These are phyloP conservation scores for Nilaparvata lugens DNA, from an alignment of 1,140 invertebrate genomes.

Conservation along the genomic window DNA sequence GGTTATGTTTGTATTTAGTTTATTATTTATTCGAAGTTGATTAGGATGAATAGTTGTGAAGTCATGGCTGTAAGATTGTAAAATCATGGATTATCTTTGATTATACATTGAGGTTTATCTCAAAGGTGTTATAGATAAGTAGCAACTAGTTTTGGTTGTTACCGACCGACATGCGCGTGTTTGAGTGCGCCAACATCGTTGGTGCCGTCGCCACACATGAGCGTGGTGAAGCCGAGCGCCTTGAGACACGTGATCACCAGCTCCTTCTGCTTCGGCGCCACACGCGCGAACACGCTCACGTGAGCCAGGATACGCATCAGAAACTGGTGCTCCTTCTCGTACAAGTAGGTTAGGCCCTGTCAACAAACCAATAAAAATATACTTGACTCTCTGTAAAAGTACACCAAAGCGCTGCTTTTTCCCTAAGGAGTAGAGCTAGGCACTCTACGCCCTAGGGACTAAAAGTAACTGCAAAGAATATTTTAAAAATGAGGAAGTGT, in stretches of 20 bases:
- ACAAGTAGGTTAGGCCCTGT: conserved; percentile 63
- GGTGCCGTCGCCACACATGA: conserved; percentile 99
- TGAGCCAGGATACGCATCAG: conserved; percentile 69
- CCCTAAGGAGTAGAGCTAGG: no score
- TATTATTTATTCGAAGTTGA: no score
- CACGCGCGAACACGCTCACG: conserved; percentile 84
- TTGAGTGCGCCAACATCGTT: conserved; percentile 99
- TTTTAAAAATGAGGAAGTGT: no score
- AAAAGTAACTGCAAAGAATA: no score
- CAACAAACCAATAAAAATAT: no score
- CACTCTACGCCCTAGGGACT: no score
- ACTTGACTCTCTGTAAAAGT: no score
- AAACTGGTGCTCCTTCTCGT: conserved; percentile 50
- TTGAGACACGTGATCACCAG: conserved; percentile 86
- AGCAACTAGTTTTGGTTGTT: no score
- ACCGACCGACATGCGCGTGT: conserved; percentile 86
- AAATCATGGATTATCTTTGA: background rate
- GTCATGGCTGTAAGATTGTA: background rate
- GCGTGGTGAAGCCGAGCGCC: conserved; percentile 73
- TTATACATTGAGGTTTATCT: no score
- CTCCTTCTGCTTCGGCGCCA: conserved; percentile 96
- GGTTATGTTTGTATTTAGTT: no score
- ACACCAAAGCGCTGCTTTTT: no score
- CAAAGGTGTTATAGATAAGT: background rate
- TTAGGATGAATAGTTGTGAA: no score